Base-by-base conservation (phyloP, 1,140 invertebrate genomes). In the Lepeophtheirus salmonis region DNA sequence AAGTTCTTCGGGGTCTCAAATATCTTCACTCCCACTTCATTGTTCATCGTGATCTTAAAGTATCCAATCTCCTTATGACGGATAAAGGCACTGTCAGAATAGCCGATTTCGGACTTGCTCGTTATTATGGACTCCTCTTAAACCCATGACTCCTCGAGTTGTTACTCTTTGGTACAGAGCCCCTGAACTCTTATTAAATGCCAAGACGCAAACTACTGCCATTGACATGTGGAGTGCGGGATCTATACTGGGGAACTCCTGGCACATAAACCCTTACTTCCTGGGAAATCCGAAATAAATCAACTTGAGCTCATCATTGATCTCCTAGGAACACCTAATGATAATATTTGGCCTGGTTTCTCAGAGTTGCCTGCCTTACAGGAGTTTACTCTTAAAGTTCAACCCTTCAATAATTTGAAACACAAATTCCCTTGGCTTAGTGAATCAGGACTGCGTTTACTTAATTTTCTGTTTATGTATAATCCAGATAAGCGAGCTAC, bases 201-300 rank as follows among this genome's bases (percentile, higher is more conserved):
- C 87, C 0, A 82, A 82, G 52, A 83, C 80, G 22, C 90, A 97
- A 70, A 92, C 90, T 0, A 89, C 89, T 2, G 89, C 88, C 13
- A 82, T 97, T 41, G 94, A 98, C 71, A 97, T 97, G 85, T 98
- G 94, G 94, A 88, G 91, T n/a, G 84, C 88, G 50, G 78, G 77
- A 2, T 79, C 77, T 68, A 78, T 80, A 52, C 66, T 23, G 77
- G 76, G 17, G 79, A 80, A 64, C 64, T 95, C 52, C 71, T 94
- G 63, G 80, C 84, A 3, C 89, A 97, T 64, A 88, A 86, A 69
- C 92, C 94, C 0, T 70, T 97, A 25, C 70, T 98, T 22, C 90
- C 91, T 0, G 94, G 92, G 1, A 75, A 82, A 64, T 83, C 86
- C 2, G 89, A 94, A 75, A 86, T 94, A 62, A 80, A 84, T 61